Evolutionary conservation across 1,140 invertebrate genomes (phyloP).

Genomic region (Drosophila nikananu): DNA sequence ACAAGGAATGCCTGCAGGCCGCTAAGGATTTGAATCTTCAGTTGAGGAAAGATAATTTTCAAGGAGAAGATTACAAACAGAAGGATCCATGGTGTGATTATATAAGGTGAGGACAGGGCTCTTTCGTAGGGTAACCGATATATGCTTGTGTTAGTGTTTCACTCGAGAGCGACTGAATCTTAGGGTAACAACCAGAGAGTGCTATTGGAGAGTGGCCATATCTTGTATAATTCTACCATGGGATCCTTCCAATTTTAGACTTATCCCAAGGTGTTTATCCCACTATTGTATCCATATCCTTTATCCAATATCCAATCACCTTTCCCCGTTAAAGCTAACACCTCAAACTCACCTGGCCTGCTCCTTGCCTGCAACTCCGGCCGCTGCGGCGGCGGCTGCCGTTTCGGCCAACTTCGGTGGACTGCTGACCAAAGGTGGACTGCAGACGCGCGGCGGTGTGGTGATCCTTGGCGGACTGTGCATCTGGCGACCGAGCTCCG

Average conservation of each 20-base stretch:
- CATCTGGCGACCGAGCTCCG: conserved; percentile 66
- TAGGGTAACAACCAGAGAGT: no score
- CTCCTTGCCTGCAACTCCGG: conserved; percentile 39
- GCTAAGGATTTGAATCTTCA: neutral
- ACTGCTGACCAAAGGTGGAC: conserved; percentile 78
- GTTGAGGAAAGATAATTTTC: no score
- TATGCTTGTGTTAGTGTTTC: no score
- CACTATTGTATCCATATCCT: no score
- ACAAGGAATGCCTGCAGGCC: neutral
- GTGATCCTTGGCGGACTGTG: conserved; percentile 81
- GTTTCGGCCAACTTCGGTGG: conserved; percentile 73
- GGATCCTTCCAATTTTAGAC: neutral
- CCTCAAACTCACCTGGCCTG: conserved; percentile 41
- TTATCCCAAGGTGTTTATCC: no score
- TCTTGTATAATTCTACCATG: no score
- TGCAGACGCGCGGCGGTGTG: conserved; percentile 78
- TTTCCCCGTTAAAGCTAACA: neutral
- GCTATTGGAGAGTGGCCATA: no score
- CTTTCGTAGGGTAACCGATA: no score
- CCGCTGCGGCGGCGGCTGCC: conserved; percentile 49
- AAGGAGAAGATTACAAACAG: neutral
- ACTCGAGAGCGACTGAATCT: no score
- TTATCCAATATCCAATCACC: no score
- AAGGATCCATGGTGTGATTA: neutral
- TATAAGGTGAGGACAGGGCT: no score